These are phyloP conservation scores for Atethmia centrago DNA, from an alignment of 2,888 invertebrate species.

Conservation along the genomic window DNA sequence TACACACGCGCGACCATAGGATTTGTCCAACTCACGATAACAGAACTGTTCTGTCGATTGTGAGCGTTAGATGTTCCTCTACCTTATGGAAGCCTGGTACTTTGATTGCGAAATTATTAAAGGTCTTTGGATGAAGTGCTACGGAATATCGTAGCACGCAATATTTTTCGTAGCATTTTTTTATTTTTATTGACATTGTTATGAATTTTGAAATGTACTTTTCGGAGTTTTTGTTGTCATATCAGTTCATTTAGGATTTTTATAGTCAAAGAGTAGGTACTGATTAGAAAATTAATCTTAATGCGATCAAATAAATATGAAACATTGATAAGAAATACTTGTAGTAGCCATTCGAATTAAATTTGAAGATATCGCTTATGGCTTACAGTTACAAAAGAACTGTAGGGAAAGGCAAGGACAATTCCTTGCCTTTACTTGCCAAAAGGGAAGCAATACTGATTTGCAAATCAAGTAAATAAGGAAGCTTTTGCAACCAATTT, in stretches of 20 bases:
- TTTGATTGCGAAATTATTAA: constrained; percentile 39
- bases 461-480: constrained; percentile 27
- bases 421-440: background rate
- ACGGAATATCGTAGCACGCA: background rate
- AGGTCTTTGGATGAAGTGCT: constrained; percentile 3
- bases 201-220: background rate
- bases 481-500: constrained; percentile 5
- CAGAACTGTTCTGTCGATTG: constrained; percentile 43
- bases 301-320: background rate
- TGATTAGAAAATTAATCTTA: background rate
- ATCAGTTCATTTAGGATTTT: background rate
- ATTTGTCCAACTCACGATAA: constrained; percentile 71
- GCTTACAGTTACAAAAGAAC: background rate
- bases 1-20: constrained; percentile 71
- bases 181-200: background rate
- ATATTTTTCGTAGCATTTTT: background rate
- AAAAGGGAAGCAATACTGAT: constrained; percentile 13
- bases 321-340: background rate
- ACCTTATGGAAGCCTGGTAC: constrained; percentile 34
- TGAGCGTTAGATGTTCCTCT: constrained; percentile 37
- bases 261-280: background rate
- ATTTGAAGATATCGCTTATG: background rate
- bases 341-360: background rate
- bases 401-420: background rate
- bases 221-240: background rate